A percentile compares a stretch with the other conserved stretches of the same genome.
Evolutionary conservation across 1,140 invertebrate species (phyloP).

Genomic region (Tetramorium alpestre): DNA sequence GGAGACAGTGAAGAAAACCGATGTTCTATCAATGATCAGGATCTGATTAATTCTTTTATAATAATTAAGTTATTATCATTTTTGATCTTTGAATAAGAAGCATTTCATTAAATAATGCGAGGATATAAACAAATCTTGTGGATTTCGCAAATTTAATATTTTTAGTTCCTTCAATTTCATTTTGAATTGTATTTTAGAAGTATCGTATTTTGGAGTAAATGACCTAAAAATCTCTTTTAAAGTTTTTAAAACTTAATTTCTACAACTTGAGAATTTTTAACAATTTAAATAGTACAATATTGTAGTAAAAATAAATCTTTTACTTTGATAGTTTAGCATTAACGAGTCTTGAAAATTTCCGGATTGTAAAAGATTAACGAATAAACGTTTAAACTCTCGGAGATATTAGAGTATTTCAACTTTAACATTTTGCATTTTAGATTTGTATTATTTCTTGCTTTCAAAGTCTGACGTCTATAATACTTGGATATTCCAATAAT

Average conservation of each 20-base stretch:
- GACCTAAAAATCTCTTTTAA: neutral
- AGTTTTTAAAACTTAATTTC: neutral
- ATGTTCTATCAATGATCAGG: neutral
- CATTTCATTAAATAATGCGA: neutral
- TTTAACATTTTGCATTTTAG: neutral
- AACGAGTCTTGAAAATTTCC: neutral
- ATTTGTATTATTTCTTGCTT: neutral
- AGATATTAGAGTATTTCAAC: neutral
- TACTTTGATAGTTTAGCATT: neutral
- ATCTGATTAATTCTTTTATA: neutral
- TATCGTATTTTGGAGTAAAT: neutral
- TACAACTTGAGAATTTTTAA: neutral
- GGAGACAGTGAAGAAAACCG: neutral
- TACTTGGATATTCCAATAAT: neutral
- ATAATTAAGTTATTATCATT: neutral
- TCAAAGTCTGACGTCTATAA: neutral
- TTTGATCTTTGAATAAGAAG: neutral
- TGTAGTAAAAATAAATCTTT: neutral
- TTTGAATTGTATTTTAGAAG: neutral
- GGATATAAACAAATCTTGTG: neutral
- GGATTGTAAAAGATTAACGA: neutral
- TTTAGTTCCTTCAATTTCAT: neutral
- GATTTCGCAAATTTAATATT: neutral
- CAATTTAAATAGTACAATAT: neutral
- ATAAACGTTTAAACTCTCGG: neutral